Percentiles rank a stretch among this genome's conserved stretches.
phyloP scores from a whole-genome alignment of 1,140 invertebrate species.

The Ridgeia piscesae region DNA sequence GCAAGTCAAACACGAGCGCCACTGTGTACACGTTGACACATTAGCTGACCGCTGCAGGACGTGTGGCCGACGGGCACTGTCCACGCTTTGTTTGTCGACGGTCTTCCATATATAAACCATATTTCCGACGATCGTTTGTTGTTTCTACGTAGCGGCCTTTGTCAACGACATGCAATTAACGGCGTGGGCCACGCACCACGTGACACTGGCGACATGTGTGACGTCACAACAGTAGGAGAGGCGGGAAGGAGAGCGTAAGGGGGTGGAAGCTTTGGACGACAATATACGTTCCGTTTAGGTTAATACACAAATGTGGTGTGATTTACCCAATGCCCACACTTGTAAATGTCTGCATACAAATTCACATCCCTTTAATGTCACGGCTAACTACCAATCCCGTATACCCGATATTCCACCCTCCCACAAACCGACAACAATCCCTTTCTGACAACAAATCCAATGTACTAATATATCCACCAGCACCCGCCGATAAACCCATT shows the following conservation, averaged over 20 bases:
- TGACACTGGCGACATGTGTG: background rate
- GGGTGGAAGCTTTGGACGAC: background rate
- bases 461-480: too few species aligned
- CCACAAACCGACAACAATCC: too few species aligned
- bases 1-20: background rate
- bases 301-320: too few species aligned
- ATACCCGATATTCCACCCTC: too few species aligned
- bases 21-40: background rate
- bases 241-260: background rate
- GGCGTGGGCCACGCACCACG: background rate
- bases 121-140: background rate
- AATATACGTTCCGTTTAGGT: too few species aligned
- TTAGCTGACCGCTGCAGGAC: background rate
- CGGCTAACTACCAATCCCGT: too few species aligned
- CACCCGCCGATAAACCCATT: too few species aligned
- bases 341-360: too few species aligned
- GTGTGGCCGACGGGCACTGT: background rate
- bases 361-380: too few species aligned
- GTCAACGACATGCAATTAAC: background rate
- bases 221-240: background rate
- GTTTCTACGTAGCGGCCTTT: background rate
- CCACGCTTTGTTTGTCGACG: background rate
- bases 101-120: background rate
- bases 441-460: too few species aligned
- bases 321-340: too few species aligned